Base-by-base conservation (phyloP, 2,888 invertebrate species). In the Tetheella fluctuosa region DNA sequence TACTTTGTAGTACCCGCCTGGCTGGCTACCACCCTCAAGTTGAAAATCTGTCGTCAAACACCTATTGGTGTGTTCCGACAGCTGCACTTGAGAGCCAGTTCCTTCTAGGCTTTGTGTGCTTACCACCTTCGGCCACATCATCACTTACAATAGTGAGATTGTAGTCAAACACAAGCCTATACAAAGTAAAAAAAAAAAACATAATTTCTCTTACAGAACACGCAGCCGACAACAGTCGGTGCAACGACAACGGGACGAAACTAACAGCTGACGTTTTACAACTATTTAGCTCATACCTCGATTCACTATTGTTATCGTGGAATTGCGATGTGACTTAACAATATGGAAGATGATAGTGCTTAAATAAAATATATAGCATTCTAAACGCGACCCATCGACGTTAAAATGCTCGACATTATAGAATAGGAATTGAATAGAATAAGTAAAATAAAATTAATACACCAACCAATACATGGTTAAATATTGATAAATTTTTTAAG, bases 371-470 rank as follows among this genome's bases (percentile, higher is more conserved):
- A 48, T 20, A 20, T 17, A 10, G 48, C 48, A 48, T 48, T 20
- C 48, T 20, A 20, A 5, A 15, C 10, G 48, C 48, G 48, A 17
- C 20, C 48, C 10, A 20, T 20, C 48, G 62, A 63, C 69, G 65
- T 64, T 48, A 20, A 73, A 66, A 69, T 73, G 83, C 82, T 81
- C 81, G 83, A 81, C 85, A 81, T 80, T 82, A 78, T 89, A 90
- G 87, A 77, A 80, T 92, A 91, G 92, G 92, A 93, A 92, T 92
- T 93, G 91, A 92, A 84, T 91, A 90, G 90, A 77, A 75, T 91
- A 91, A 88, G 89, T 91, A 91, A 88, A 88, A 80, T 80, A 77
- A 60, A 86, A 25, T 55, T 34, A 55, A 84, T 86, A 90, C 89
- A 90, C 89, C 86, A 87, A 90, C 89, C 86, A 87, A 89, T 90